Evolutionary conservation across 2,113 vertebrate genomes (phyloP).

Genomic region (Castor canadensis): DNA sequence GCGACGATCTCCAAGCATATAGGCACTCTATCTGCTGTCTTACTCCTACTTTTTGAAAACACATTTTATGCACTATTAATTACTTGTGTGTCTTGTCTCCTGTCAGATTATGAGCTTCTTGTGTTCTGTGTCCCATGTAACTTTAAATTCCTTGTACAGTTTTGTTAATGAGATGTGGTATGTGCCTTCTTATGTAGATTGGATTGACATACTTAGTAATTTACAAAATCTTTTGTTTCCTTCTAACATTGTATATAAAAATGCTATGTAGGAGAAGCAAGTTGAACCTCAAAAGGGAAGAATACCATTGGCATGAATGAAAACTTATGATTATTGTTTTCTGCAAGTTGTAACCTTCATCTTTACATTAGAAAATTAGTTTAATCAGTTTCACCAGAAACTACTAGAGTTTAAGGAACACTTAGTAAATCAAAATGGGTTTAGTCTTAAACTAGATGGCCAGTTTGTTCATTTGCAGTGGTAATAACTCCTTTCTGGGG

Average conservation of each 20-base stretch:
- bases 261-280: neutral
- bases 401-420: neutral
- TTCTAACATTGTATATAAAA: slow-evolving; percentile 22
- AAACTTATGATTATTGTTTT: neutral
- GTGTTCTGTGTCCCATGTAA: neutral
- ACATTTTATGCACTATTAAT: neutral
- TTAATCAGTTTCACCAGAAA: neutral
- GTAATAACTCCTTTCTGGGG: neutral
- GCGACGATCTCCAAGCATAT: neutral
- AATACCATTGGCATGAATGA: neutral
- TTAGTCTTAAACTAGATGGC: neutral
- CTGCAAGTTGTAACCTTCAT: neutral
- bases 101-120: neutral
- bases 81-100: neutral
- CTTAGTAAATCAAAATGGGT: neutral
- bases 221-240: neutral
- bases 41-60: neutral
- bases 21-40: neutral
- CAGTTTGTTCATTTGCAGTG: neutral
- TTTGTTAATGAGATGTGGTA: neutral
- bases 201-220: neutral
- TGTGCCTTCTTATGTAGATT: neutral
- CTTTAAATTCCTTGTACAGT: neutral
- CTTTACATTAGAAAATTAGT: slow-evolving; percentile 7
- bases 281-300: neutral